phyloP scores from a whole-genome alignment of 2,113 vertebrate genomes.

The Erpornis zantholeuca region DNA sequence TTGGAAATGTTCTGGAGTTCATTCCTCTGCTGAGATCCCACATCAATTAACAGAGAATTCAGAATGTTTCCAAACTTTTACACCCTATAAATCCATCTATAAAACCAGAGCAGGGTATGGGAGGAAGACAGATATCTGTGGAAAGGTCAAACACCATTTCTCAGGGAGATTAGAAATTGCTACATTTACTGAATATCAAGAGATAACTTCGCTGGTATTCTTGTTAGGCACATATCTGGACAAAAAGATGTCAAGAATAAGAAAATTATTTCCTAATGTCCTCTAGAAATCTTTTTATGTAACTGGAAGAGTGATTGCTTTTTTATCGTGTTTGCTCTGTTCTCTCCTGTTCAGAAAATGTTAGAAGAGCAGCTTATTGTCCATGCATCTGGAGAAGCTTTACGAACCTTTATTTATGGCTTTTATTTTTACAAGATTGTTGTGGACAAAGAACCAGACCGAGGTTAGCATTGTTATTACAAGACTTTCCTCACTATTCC shows the following conservation, averaged over 20 bases:
- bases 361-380: conserved; percentile 91
- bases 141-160: not conserved
- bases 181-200: not conserved
- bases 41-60: not conserved
- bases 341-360: conserved; percentile 86
- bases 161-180: not conserved
- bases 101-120: not conserved
- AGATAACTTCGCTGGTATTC: not conserved
- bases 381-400: conserved; percentile 92
- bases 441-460: conserved; percentile 85
- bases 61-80: not conserved
- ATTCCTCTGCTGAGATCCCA: conserved; percentile 5
- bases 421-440: conserved; percentile 97
- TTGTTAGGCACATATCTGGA: not conserved
- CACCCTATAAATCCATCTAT: not conserved
- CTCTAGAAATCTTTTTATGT: not conserved
- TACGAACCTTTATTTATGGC: conserved; percentile 93
- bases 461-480: conserved; percentile 69
- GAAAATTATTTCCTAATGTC: not conserved
- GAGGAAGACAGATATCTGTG: not conserved
- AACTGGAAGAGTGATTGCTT: not conserved
- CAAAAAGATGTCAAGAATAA: not conserved
- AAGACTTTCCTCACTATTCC: not conserved
- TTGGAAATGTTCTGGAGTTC: not conserved
- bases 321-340: not conserved